Base-by-base conservation (phyloP, 2,113 vertebrate species). In the Mionectes macconnelli region DNA sequence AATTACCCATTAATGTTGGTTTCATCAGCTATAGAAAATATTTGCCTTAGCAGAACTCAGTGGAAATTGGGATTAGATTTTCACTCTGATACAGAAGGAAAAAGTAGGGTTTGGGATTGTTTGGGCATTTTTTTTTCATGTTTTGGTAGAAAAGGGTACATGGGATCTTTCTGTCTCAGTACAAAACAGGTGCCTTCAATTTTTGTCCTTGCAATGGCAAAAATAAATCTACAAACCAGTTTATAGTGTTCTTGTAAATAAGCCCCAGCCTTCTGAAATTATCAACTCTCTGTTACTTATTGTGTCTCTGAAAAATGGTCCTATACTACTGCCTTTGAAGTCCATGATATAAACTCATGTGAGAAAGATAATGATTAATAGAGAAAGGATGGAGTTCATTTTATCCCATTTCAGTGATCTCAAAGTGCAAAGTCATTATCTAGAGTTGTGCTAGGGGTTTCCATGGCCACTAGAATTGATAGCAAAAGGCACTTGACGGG, bases 91-190 rank as follows among this genome's bases (percentile, higher is more conserved):
- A 55, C 2, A 40, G 30, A 66, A 63, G 18, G 33, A 77, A 66
- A 16, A 30, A 21, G 5, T 1, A n/a, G 4, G 1, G 1, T 63
- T 57, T 45, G 9, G 7, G 8, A 16, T 30, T 53, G 14, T 62
- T 69, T 11, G 9, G 10, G 14, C 4, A 21, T 3, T 42, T 39
- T 79, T 74, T 70, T 80, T 52, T 52, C 8, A 19, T 59, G 47
- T 63, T 85, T 78, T 52, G 4, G 7, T 19, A 74, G 18, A 62
- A 80, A 52, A 3, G 8, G 25, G 6, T 16, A 15, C 0, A 0
- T 13, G 6, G 9, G 11, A 81, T 25, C 11, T 77, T 93, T 87
- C 64, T 45, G 22, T 40, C 5, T 62, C 23, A 9, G 33, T 42
- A 33, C 17, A 31, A 37, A 73, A 66, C 6, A 68, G 11, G 8